A percentile compares a stretch with the other conserved stretches of the same genome.
These are phyloP conservation scores for Gymnobelideus leadbeateri DNA, from an alignment of 2,113 vertebrate genomes.

Conservation along the genomic window DNA sequence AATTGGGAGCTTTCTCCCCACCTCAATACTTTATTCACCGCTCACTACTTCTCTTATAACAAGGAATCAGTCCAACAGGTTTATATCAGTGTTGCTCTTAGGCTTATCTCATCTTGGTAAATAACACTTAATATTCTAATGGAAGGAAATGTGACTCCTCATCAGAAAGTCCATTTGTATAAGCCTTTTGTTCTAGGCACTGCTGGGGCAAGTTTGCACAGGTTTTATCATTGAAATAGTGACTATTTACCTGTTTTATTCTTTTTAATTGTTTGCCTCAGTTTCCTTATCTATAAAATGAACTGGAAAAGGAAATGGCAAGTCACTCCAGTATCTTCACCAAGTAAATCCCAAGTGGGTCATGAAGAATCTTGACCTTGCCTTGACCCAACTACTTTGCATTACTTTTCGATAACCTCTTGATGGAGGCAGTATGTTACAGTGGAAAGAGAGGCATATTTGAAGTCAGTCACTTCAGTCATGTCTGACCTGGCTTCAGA, in stretches of 20 bases:
- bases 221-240: neutral
- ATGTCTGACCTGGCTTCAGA: neutral
- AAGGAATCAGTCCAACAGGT: neutral
- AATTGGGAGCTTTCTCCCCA: neutral
- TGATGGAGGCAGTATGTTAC: neutral
- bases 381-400: neutral
- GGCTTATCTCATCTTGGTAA: neutral
- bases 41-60: neutral
- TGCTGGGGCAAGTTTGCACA: neutral
- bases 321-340: too few relatives aligned
- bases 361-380: neutral
- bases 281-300: neutral
- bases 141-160: neutral
- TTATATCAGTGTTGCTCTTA: neutral
- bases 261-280: neutral
- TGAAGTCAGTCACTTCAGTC: too few relatives aligned
- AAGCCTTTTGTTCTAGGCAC: neutral
- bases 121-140: neutral
- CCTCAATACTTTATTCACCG: rapidly evolving
- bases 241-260: neutral
- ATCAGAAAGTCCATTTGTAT: rapidly evolving
- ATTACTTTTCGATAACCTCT: neutral
- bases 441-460: too few relatives aligned
- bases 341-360: too few relatives aligned
- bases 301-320: neutral